Conservation (phyloP, 2,113 vertebrate genomes). For the Coturnix japonica region DNA sequence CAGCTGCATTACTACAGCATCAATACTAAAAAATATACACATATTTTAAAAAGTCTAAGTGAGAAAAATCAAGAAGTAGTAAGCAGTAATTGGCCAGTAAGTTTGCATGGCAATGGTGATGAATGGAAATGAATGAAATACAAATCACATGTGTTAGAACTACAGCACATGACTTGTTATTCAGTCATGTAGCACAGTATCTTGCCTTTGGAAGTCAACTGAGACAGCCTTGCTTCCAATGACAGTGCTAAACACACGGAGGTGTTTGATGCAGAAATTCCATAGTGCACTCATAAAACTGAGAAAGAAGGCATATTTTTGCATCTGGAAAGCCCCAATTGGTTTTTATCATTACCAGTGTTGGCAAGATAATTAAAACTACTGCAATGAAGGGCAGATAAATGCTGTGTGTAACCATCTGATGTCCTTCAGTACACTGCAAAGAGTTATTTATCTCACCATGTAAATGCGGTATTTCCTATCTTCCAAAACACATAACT, state of each 20-base stretch:
- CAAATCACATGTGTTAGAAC: background rate
- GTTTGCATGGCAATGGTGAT: background rate
- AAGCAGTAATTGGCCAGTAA: background rate
- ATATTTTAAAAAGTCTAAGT: background rate
- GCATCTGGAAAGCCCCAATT: background rate
- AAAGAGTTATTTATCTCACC: background rate
- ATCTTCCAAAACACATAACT: background rate
- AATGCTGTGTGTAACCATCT: background rate
- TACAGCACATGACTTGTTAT: background rate
- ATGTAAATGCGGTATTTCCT: background rate
- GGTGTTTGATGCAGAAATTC: background rate
- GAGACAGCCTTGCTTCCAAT: background rate
- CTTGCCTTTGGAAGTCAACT: background rate
- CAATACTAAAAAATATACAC: background rate
- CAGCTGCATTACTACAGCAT: background rate
- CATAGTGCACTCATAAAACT: background rate
- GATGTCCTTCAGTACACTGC: background rate
- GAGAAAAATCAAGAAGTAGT: background rate
- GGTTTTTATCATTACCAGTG: background rate
- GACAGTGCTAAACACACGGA: background rate
- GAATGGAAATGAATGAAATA: background rate
- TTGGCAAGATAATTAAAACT: background rate
- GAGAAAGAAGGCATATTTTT: background rate
- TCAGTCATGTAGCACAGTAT: rapidly evolving
- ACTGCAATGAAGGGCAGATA: background rate